A percentile compares a stretch with the other conserved stretches of the same genome.
These are phyloP conservation scores for Chondrilla cf. caribensis DNA, from an alignment of 37 sponge, comb jelly and placozoan species.

Conservation along the genomic window DNA sequence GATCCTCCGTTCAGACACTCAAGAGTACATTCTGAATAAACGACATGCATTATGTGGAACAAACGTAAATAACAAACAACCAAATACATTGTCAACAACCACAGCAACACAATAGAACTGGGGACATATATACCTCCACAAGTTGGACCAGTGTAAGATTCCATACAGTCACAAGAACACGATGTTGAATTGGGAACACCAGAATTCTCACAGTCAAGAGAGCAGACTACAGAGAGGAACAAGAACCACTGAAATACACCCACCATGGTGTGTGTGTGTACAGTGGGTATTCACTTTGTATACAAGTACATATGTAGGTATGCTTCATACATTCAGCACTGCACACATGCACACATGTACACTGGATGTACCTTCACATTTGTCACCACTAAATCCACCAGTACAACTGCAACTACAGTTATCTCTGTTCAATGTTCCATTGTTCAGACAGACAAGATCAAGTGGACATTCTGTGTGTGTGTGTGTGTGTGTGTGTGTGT, in stretches of 20 bases:
- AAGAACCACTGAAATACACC: not conserved
- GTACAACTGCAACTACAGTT: not conserved
- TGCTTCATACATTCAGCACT: too few relatives aligned
- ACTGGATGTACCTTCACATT: not conserved
- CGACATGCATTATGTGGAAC: too few relatives aligned
- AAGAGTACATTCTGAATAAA: too few relatives aligned
- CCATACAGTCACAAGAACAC: not conserved
- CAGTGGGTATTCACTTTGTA: too few relatives aligned
- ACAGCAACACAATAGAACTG: too few relatives aligned
- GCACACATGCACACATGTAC: too few relatives aligned
- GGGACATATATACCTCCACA: slow-evolving; percentile 4
- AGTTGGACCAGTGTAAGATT: not conserved
- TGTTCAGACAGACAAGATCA: not conserved
- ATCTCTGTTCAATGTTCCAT: not conserved
- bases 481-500: too few relatives aligned
- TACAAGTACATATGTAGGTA: too few relatives aligned
- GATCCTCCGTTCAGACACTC: too few relatives aligned
- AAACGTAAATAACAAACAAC: too few relatives aligned
- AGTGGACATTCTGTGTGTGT: too few relatives aligned
- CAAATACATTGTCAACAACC: too few relatives aligned
- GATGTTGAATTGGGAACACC: not conserved
- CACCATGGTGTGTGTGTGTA: not conserved
- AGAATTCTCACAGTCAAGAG: not conserved
- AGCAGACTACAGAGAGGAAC: not conserved
- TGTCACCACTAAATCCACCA: not conserved